Percentiles rank a stretch among this genome's conserved stretches.
Conservation (phyloP, 2,797 vertebrate genomes). For the Crenichthys baileyi region DNA sequence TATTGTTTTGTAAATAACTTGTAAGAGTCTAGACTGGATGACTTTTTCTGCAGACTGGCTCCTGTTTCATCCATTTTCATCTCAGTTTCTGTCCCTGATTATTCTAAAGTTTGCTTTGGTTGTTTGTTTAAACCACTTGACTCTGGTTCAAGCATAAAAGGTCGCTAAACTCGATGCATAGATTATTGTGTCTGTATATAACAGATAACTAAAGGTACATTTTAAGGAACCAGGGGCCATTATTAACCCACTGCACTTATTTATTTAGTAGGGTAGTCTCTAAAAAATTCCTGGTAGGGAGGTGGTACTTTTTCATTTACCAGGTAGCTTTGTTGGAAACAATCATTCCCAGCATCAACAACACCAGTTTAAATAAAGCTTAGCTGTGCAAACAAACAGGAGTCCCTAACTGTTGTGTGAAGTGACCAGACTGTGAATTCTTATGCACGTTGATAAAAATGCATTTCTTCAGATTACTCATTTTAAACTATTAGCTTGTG, state of each 20-base stretch:
- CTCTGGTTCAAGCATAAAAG: background rate
- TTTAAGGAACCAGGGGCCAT: background rate
- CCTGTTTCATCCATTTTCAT: background rate
- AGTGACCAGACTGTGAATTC: background rate
- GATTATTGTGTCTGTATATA: background rate
- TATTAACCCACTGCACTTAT: too few relatives aligned
- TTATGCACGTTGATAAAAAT: background rate
- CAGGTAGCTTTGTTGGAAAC: background rate
- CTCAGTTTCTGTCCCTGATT: constrained; percentile 12
- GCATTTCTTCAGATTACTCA: background rate
- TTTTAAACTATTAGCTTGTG: background rate
- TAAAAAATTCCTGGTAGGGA: background rate
- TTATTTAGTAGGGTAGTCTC: background rate
- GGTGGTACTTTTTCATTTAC: background rate
- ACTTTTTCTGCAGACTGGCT: too few relatives aligned
- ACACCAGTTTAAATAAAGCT: background rate
- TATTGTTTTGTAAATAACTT: too few relatives aligned
- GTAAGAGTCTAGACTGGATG: background rate
- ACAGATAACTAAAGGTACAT: background rate
- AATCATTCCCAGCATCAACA: background rate
- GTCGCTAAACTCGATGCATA: background rate
- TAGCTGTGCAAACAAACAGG: background rate
- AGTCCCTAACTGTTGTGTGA: background rate
- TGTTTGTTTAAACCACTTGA: background rate
- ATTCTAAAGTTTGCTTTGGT: too few relatives aligned